A percentile compares a stretch with the other conserved stretches of the same genome.
phyloP scores from a whole-genome alignment of 1,140 invertebrate genomes.

The Meloidogyne hapla region DNA sequence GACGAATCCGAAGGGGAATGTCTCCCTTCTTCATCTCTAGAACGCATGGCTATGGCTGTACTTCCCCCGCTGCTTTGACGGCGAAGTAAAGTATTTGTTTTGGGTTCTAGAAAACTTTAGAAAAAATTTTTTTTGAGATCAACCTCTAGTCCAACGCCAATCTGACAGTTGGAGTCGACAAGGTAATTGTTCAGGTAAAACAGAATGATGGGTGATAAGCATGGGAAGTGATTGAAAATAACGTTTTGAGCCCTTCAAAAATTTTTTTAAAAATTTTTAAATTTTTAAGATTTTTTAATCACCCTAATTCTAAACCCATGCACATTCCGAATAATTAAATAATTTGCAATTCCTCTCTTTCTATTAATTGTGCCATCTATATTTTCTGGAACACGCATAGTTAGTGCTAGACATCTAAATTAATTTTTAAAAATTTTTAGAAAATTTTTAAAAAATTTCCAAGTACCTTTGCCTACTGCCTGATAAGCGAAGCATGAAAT shows the following conservation, averaged over 20 bases:
- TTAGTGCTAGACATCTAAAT: conserved; percentile 29
- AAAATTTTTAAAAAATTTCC: not conserved
- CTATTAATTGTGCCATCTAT: not conserved
- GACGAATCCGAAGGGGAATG: not conserved
- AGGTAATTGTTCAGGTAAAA: conserved; percentile 32
- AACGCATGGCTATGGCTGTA: conserved; percentile 8
- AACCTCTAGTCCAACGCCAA: conserved; percentile 30
- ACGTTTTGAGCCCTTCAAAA: conserved; percentile 30
- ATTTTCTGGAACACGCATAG: conserved; percentile 26
- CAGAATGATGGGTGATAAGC: conserved; percentile 36
- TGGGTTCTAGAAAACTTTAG: not conserved
- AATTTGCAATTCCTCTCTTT: conserved; percentile 32
- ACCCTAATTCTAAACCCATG: conserved; percentile 39
- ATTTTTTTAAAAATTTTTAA: not conserved
- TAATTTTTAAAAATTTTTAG: not conserved
- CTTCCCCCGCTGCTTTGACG: conserved; percentile 21
- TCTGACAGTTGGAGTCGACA: conserved; percentile 31
- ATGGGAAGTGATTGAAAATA: conserved; percentile 37
- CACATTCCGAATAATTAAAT: conserved; percentile 34
- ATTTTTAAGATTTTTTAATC: not conserved
- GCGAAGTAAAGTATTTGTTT: not conserved
- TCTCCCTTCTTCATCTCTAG: not conserved
- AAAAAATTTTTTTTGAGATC: too few species aligned
- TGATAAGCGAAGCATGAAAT: conserved; percentile 30
- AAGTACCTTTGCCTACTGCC: conserved; percentile 15